Base-by-base conservation (phyloP, 2,113 vertebrate genomes). In the Clarias batrachus region DNA sequence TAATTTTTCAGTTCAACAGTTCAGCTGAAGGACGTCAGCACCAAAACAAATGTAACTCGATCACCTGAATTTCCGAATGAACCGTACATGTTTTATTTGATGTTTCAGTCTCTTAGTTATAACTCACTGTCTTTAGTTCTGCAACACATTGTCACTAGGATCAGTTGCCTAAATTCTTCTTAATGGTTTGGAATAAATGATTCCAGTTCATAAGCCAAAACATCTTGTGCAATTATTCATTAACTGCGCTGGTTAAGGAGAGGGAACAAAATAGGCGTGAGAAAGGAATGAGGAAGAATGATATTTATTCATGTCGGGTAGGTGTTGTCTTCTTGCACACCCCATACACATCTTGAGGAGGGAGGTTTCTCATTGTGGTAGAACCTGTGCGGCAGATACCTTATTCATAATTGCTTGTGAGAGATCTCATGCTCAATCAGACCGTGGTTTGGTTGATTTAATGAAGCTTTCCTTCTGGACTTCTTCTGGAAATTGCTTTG, bases 121-220 rank as follows among this genome's bases (percentile, higher is more conserved):
- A 71, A 71, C 70, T 71, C 37, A 12, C 41, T 73, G 11, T 3
- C 9, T 73, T 63, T 17, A 9, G 16, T 23, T 73, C 33, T 73
- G 17, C 21, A 41, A 73, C 3, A 23, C 33, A 41, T 2, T 70
- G 66, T 73, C 70, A 41, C 30, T 71, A 71, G 27, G 33, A 62
- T 41, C 60, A 78, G 60, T 70, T 9, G 16, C 83, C 10, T 70
- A 79, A 87, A 70, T 87, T 73, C 86, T 87, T 87, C 83, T 63
- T 87, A 78, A 83, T 84, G 73, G 60, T 71, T 79, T 52, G 74
- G 74, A 83, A 87, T 87, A 84, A 84, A 79, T 79, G 59, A 84
- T 87, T 87, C 86, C 81, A 48, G 48, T 87, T 78, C 62, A 84
- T 84, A 84, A 79, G 57, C 30, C 62, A n/a, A 7, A 83, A 41